These are phyloP conservation scores for Gymnorhina tibicen DNA, from an alignment of 2,113 vertebrate species.

Conservation along the genomic window DNA sequence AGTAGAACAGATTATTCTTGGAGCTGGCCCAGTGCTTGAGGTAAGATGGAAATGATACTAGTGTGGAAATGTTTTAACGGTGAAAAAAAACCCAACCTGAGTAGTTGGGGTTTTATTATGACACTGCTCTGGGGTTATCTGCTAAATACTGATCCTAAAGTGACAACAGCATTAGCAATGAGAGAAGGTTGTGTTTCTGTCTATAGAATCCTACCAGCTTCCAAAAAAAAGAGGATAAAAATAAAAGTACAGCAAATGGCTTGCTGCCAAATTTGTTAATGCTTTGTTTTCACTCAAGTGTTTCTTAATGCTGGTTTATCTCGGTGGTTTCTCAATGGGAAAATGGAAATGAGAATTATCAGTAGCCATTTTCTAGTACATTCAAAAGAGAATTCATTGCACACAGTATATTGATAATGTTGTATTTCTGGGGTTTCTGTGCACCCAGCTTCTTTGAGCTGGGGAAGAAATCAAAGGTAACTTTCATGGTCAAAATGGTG, in stretches of 20 bases:
- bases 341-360: background rate
- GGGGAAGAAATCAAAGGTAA: background rate
- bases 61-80: background rate
- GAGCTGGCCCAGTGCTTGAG: slow-evolving; percentile 97
- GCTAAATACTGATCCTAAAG: background rate
- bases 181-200: background rate
- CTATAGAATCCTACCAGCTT: background rate
- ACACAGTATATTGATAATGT: fast-evolving
- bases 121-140: background rate
- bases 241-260: background rate
- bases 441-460: background rate
- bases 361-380: background rate
- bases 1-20: slow-evolving; percentile 98
- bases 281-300: background rate
- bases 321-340: background rate
- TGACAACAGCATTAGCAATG: background rate
- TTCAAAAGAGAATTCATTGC: background rate
- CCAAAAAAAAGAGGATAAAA: background rate
- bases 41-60: slow-evolving; percentile 70
- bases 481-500: background rate
- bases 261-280: background rate
- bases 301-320: background rate
- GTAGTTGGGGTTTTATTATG: background rate
- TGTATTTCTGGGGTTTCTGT: background rate
- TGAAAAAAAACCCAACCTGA: background rate